Conservation (phyloP, 2,113 vertebrate species). For the Alouatta palliata region DNA sequence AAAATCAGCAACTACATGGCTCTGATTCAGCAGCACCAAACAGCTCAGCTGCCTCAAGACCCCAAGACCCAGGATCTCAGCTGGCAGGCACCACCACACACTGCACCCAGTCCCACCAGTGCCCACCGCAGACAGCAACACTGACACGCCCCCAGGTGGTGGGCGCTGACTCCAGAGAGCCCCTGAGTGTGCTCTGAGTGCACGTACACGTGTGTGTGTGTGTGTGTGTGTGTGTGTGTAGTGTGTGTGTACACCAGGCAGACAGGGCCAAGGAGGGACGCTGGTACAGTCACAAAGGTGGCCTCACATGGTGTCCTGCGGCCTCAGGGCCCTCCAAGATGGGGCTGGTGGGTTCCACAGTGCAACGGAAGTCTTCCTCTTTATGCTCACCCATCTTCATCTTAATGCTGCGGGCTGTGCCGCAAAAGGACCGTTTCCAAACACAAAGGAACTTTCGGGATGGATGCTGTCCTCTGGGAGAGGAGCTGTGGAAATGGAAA, state of each 20-base stretch:
- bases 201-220: too few species aligned
- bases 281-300: too few species aligned
- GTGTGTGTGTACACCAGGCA: neutral
- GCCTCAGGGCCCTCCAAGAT: neutral
- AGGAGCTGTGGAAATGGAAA: neutral
- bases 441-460: neutral
- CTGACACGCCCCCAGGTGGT: too few species aligned
- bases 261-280: neutral
- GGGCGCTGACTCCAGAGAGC: neutral
- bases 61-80: neutral
- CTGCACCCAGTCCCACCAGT: fast-evolving
- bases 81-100: neutral
- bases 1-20: fast-evolving
- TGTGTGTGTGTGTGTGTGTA: fast-evolving
- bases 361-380: neutral
- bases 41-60: fast-evolving
- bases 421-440: neutral
- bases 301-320: neutral
- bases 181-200: neutral
- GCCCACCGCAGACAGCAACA: too few species aligned
- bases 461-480: neutral
- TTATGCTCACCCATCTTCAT: constrained; percentile 54
- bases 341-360: neutral
- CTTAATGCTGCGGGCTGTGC: neutral
- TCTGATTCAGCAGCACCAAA: fast-evolving